These are phyloP conservation scores for Premnoplex brunnescens DNA, from an alignment of 2,797 vertebrate genomes.

Conservation along the genomic window DNA sequence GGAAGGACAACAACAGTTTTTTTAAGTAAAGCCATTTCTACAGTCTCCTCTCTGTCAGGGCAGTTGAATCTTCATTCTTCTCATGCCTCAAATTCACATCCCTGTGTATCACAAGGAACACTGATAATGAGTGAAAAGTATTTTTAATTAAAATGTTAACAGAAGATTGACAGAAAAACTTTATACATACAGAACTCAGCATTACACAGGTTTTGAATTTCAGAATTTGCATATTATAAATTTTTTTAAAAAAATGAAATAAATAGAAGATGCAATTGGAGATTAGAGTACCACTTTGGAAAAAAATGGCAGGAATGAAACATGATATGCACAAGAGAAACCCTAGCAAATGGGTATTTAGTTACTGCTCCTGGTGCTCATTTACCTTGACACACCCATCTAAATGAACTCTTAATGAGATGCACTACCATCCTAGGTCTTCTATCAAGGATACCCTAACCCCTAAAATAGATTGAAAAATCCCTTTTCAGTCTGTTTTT, in stretches of 20 bases:
- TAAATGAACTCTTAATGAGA: not conserved
- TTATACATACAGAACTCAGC: not conserved
- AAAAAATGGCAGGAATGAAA: not conserved
- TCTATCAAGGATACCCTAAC: not conserved
- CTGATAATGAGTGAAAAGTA: not conserved
- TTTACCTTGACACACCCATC: not conserved
- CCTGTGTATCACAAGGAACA: accelerated
- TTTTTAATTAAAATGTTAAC: not conserved
- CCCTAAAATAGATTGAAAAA: not conserved
- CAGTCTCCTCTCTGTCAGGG: not conserved
- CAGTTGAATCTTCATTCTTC: not conserved
- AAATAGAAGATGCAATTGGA: not conserved
- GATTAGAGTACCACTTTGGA: not conserved
- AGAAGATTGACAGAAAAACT: not conserved
- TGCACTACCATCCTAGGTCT: not conserved
- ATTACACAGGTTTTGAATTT: not conserved
- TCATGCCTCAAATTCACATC: not conserved
- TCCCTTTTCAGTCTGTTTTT: not conserved
- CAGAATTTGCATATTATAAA: not conserved
- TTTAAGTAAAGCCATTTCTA: not conserved
- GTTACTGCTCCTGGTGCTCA: not conserved
- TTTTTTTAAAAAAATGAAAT: not conserved
- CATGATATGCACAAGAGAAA: not conserved
- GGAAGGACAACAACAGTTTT: not conserved
- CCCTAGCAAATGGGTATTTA: not conserved